Base-by-base conservation (phyloP, 2,113 vertebrate genomes). In the Orthochromis malagaraziensis region DNA sequence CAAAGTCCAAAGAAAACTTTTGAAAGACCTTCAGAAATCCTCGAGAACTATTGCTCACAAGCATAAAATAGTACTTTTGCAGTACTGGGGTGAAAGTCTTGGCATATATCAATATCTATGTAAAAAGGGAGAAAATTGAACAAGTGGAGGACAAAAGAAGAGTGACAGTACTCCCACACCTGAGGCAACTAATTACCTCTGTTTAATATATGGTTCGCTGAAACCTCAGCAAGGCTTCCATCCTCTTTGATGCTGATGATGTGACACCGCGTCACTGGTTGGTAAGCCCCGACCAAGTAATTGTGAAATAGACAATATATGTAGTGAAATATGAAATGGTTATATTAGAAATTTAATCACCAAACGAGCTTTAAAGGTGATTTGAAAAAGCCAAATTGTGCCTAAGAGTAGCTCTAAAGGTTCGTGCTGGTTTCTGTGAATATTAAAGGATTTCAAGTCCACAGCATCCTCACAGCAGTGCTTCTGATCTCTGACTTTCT, bases 391-490 rank as follows among this genome's bases (percentile, higher is more conserved):
- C 5, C 8, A 24, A 73, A 45, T 16, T 26, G 38, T 73, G 12
- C 38, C 0, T 2, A 24, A 3, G 65, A 70, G 38, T 42, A 42
- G 12, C 65, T 73, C 38, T 73, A 73, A 45, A 73, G 40, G 21
- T 73, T 73, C 1, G 0, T 26, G 68, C 8, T 73, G 40, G 40
- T 26, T 47, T 73, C 68, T 73, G 40, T 47, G 68, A 73, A 73
- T 45, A 47, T 17, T 45, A 80, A 9, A 80, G 51, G 79, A 35
- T 75, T 83, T 81, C 31, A 87, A 24, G 75, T 84, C 17, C 2
- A 11, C 55, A 12, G 38, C 73, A 84, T 54, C 10, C 35, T 24
- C 10, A 3, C 33, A 79, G 51, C 6, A 49, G 10, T 29, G 35
- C 26, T 31, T 63, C 2, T 79, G 79, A 68, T 79, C 55, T 17